Evolutionary conservation across 2,797 vertebrate genomes (phyloP).

Genomic region (Cichlasoma orientale): DNA sequence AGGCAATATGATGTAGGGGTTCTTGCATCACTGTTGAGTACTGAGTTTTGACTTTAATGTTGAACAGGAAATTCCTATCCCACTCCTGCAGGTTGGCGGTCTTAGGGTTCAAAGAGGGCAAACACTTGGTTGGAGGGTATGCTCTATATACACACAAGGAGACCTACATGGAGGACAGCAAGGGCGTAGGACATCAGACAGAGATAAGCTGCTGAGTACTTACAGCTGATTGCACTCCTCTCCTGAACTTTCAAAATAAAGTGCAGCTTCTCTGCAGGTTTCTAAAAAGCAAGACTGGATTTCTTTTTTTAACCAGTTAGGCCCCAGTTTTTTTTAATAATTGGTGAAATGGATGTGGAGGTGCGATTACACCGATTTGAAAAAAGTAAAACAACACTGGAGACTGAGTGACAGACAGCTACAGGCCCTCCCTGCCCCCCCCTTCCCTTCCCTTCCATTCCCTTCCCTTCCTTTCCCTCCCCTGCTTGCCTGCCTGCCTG

Average conservation of each 20-base stretch:
- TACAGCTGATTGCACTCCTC: conserved; percentile 55
- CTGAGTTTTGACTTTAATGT: conserved; percentile 40
- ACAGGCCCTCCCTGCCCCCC: conserved; percentile 44
- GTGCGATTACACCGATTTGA: conserved; percentile 7
- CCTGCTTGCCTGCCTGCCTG: conserved; percentile 30
- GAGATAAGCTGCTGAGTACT: conserved; percentile 64
- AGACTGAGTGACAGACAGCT: conserved; percentile 62
- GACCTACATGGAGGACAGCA: conserved; percentile 46
- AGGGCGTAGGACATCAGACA: conserved; percentile 59
- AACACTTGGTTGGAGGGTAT: conserved; percentile 35
- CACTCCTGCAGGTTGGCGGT: conserved; percentile 57
- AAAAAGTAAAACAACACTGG: conserved; percentile 52
- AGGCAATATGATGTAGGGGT: conserved; percentile 29
- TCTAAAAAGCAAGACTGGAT: conserved; percentile 21
- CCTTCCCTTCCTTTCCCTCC: conserved; percentile 10
- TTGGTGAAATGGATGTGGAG: conserved; percentile 35
- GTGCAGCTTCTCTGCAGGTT: conserved; percentile 21
- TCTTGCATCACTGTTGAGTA: conserved; percentile 42
- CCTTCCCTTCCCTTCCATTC: conserved; percentile 11
- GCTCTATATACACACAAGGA: conserved; percentile 39
- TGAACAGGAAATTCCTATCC: conserved; percentile 73
- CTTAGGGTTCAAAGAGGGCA: conserved; percentile 63
- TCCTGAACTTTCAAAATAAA: conserved; percentile 63
- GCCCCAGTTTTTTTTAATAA: background rate
- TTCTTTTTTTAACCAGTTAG: conserved; percentile 1